Evolutionary conservation across 1,140 invertebrate species (phyloP).

Genomic region (Lerema accius): DNA sequence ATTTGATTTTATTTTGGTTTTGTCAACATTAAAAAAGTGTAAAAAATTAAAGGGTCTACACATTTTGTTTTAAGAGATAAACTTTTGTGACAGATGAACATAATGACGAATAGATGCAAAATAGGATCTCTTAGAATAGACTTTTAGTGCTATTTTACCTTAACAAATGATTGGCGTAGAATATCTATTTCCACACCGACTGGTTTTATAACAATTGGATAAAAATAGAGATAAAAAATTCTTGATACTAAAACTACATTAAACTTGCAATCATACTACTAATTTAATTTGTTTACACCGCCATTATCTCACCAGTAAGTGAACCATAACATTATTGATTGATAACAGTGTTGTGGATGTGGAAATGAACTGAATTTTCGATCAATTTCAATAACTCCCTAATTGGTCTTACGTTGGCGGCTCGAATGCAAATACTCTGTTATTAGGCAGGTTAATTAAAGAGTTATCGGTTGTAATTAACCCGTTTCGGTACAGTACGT

Average conservation of each 20-base stretch:
- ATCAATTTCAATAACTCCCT: slow-evolving; percentile 64
- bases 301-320: slow-evolving; percentile 20
- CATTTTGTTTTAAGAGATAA: too few species aligned
- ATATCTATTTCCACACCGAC: neutral
- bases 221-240: slow-evolving; percentile 16
- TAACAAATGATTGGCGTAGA: too few species aligned
- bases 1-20: too few species aligned
- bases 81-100: too few species aligned
- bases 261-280: neutral
- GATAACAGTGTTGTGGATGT: slow-evolving; percentile 28
- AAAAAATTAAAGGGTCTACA: too few species aligned
- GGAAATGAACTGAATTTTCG: slow-evolving; percentile 49
- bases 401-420: slow-evolving; percentile 64
- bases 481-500: slow-evolving; percentile 77
- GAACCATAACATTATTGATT: slow-evolving; percentile 32
- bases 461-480: slow-evolving; percentile 79
- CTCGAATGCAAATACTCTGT: slow-evolving; percentile 77
- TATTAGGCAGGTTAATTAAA: slow-evolving; percentile 82
- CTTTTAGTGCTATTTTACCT: too few species aligned
- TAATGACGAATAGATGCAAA: too few species aligned
- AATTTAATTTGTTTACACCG: slow-evolving; percentile 22
- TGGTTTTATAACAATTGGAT: neutral
- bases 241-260: slow-evolving; percentile 5
- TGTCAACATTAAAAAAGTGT: too few species aligned
- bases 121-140: too few species aligned